Evolutionary conservation across 30 jellyfish, hydroid and myxozoan genomes (phyloP).

Genomic region (Aurelia sp.): DNA sequence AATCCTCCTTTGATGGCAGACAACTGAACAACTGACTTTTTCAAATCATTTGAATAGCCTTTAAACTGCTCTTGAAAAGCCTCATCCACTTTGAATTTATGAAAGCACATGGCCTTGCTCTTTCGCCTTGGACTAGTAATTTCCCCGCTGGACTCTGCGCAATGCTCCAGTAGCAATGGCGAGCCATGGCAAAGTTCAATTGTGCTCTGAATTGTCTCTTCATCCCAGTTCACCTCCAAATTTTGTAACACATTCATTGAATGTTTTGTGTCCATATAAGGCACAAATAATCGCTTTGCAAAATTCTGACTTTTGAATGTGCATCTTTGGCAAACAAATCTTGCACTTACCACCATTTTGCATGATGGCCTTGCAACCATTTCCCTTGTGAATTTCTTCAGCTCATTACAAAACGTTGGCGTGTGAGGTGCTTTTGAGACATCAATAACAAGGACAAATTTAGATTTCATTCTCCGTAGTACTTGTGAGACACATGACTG

Average conservation of each 20-base stretch:
- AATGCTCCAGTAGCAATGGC: too few species aligned
- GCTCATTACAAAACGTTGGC: not conserved
- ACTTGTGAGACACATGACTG: too few species aligned
- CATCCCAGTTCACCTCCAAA: too few species aligned
- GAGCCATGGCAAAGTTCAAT: too few species aligned
- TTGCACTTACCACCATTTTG: not conserved
- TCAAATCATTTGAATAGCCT: not conserved
- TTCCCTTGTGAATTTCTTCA: not conserved
- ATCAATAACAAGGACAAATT: not conserved
- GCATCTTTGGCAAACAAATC: slow-evolving; percentile 4
- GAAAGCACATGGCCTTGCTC: too few species aligned
- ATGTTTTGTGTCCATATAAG: too few species aligned
- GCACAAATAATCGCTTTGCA: not conserved
- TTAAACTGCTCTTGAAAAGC: too few species aligned
- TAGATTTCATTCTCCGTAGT: not conserved
- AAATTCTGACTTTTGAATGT: not conserved
- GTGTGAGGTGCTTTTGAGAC: slow-evolving; percentile 21
- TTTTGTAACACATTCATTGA: too few species aligned
- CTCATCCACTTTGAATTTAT: too few species aligned
- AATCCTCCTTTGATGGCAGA: slow-evolving; percentile 18
- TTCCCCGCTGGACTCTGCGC: too few species aligned
- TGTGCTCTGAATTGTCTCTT: too few species aligned
- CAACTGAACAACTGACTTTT: not conserved
- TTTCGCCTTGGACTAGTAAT: too few species aligned
- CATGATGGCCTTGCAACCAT: not conserved